These are phyloP conservation scores for Otocyon megalotis DNA, from an alignment of 2,113 vertebrate genomes.

Conservation along the genomic window DNA sequence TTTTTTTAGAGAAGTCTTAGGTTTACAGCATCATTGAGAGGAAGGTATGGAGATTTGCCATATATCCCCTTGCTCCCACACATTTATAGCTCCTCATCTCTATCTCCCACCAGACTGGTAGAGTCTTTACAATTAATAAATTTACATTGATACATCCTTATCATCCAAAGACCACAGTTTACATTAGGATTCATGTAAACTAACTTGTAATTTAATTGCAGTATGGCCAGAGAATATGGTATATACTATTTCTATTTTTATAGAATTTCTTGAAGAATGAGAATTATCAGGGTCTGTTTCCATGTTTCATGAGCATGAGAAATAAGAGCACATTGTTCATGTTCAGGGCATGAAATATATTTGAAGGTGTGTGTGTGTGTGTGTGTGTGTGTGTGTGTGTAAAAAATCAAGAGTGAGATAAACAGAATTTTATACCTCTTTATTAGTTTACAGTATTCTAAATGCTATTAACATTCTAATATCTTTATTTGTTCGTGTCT, in stretches of 20 bases:
- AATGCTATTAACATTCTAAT: background rate
- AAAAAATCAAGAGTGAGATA: background rate
- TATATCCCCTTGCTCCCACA: no score
- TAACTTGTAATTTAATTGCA: background rate
- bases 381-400: background rate
- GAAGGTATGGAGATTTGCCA: background rate
- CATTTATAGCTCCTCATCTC: background rate
- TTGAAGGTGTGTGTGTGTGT: background rate
- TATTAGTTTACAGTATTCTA: background rate
- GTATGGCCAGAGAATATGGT: background rate
- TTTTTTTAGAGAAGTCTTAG: conserved; percentile 8
- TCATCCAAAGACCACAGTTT: background rate
- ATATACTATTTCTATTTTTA: background rate
- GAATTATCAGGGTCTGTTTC: background rate
- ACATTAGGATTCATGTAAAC: background rate
- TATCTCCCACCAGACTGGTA: background rate
- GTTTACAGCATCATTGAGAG: background rate
- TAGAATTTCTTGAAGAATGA: background rate
- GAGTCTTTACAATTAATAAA: background rate
- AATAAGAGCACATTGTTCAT: background rate
- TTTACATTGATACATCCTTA: background rate
- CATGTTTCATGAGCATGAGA: background rate
- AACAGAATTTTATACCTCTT: background rate
- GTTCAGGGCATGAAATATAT: background rate
- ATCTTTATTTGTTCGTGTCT: background rate